phyloP scores from a whole-genome alignment of 2,113 vertebrate species.

The Megaleporinus macrocephalus region DNA sequence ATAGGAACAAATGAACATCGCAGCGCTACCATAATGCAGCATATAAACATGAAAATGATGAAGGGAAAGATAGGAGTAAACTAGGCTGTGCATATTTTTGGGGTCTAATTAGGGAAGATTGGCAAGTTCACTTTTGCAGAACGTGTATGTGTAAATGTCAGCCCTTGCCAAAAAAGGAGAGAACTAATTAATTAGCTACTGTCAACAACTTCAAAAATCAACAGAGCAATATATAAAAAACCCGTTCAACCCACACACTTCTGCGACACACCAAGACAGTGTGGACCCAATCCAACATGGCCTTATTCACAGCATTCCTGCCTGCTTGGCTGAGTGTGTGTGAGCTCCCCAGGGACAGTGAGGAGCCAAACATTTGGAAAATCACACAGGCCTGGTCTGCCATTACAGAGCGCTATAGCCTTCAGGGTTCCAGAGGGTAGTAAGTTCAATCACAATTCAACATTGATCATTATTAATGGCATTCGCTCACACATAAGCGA shows the following conservation, averaged over 20 bases:
- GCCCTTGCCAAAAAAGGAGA: not conserved
- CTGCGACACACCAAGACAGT: not conserved
- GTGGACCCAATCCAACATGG: not conserved
- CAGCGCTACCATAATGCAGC: not conserved
- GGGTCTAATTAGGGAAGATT: not conserved
- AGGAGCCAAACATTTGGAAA: conserved; percentile 38
- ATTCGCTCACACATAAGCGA: not conserved
- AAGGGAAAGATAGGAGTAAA: not conserved
- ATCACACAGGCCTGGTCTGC: not conserved
- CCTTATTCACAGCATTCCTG: conserved; percentile 23
- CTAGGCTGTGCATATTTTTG: not conserved
- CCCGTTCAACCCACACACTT: not conserved
- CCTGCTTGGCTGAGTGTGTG: conserved; percentile 9
- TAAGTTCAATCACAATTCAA: not conserved
- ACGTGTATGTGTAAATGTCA: not conserved
- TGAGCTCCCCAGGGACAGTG: not conserved
- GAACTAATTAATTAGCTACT: conserved; percentile 9
- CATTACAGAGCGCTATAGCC: not conserved
- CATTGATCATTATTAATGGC: not conserved
- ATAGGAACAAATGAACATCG: not conserved
- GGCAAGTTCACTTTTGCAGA: not conserved
- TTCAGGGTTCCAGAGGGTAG: not conserved
- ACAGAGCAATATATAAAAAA: not conserved
- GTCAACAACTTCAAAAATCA: not conserved
- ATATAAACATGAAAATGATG: not conserved